Evolutionary conservation across 2,797 vertebrate genomes (phyloP), one percentile per base, ranked within the genome.

Genomic region (Chaetodon trifasciatus): DNA sequence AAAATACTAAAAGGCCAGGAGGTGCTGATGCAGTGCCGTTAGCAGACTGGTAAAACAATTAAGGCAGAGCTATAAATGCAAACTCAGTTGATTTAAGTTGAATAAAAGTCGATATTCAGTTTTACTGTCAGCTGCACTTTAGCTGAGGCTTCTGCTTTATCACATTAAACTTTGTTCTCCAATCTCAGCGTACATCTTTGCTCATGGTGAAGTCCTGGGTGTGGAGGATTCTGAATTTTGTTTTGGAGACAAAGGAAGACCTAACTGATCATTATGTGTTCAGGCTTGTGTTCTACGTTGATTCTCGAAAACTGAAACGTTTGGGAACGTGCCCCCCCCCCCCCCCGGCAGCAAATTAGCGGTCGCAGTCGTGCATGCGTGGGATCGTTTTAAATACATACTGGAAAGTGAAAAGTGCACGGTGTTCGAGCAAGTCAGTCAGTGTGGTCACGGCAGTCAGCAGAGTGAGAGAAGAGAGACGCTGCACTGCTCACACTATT

Each of bases 31-130:
- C 81, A 82, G 85, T 66, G 88, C 90, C 78, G 72, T 91, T 91
- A 91, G 84, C 88, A 80, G 92, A 85, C 87, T 74, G 76, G 83
- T 75, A 82, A 89, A 91, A 88, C 90, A 90, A 93, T 94, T 94
- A 92, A 86, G 86, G 76, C 73, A 58, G 46, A 52, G 78, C 86
- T 77, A 82, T 93, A 90, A 94, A 92, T 90, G 92, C 81, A 83
- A 91, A 90, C 64, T 92, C 84, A 83, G 87, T 79, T 89, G 89
- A 92, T 90, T 93, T 83, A 88, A 89, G 70, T 69, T 87, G 86
- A 91, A 92, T 92, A 83, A 86, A 89, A 83, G 71, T 83, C 78
- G 76, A 60, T 50, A 70, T 88, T 88, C 58, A 65, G 42, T 87
- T 89, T 89, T 76, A 82, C 84, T 84, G 76, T 85, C 82, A 82